Evolutionary conservation across 2,113 vertebrate genomes (phyloP).

Genomic region (Notechis scutatus): DNA sequence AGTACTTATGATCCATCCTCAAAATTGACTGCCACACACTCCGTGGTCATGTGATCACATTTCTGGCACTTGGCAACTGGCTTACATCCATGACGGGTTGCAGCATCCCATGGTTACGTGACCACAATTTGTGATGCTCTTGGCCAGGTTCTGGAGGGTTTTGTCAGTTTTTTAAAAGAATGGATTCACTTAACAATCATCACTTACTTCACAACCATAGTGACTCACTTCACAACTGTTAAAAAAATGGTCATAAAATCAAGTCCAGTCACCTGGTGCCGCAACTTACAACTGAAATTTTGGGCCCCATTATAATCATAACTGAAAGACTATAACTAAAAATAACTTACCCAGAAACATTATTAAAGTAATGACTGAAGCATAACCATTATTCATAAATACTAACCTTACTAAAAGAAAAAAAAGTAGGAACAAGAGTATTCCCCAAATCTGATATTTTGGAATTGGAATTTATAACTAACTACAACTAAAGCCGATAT

Average conservation of each 20-base stretch:
- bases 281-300: neutral
- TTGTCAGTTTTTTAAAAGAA: neutral
- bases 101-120: neutral
- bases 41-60: neutral
- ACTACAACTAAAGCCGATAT: neutral
- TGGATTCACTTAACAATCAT: neutral
- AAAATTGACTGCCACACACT: neutral
- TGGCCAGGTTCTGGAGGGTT: neutral
- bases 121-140: neutral
- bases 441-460: neutral
- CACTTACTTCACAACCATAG: neutral
- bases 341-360: neutral
- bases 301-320: neutral
- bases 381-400: neutral
- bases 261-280: neutral
- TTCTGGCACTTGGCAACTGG: neutral
- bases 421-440: neutral
- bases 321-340: neutral
- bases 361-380: neutral
- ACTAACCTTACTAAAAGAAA: neutral
- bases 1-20: neutral
- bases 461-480: neutral
- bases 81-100: neutral
- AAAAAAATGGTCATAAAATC: neutral
- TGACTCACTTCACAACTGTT: neutral